Evolutionary conservation across 35 echinoderm and acorn worm genomes (phyloP).

Genomic region (Heliocidaris tuberculata): DNA sequence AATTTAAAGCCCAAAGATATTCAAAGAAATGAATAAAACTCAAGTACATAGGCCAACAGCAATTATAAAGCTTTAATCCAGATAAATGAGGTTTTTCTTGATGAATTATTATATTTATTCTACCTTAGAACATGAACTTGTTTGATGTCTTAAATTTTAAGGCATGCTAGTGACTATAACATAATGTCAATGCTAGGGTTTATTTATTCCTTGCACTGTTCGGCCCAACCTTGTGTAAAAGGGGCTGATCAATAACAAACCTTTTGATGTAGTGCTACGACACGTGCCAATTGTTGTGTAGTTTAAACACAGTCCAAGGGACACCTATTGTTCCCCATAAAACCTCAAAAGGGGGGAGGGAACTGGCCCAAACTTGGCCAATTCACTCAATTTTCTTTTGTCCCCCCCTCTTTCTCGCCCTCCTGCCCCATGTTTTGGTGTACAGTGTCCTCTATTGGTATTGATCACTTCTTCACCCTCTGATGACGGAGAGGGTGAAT

Average conservation of each 20-base stretch:
- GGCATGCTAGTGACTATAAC: too few species aligned
- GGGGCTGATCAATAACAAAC: constrained; percentile 21
- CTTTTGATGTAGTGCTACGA: not conserved
- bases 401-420: constrained; percentile 23
- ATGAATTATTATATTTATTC: too few species aligned
- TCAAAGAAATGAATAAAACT: too few species aligned
- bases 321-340: not conserved
- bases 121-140: too few species aligned
- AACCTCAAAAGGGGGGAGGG: not conserved
- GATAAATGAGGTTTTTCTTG: too few species aligned
- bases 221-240: not conserved
- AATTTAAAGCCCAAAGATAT: too few species aligned
- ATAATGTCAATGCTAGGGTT: too few species aligned
- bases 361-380: not conserved
- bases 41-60: too few species aligned
- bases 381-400: constrained; percentile 14
- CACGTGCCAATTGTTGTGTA: constrained; percentile 30
- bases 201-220: too few species aligned
- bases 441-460: not conserved
- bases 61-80: too few species aligned
- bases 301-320: not conserved
- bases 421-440: not conserved
- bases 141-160: too few species aligned
- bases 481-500: not conserved
- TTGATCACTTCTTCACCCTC: not conserved